Conservation (phyloP, 2,113 vertebrate genomes). For the Rhabdornis inornatus region DNA sequence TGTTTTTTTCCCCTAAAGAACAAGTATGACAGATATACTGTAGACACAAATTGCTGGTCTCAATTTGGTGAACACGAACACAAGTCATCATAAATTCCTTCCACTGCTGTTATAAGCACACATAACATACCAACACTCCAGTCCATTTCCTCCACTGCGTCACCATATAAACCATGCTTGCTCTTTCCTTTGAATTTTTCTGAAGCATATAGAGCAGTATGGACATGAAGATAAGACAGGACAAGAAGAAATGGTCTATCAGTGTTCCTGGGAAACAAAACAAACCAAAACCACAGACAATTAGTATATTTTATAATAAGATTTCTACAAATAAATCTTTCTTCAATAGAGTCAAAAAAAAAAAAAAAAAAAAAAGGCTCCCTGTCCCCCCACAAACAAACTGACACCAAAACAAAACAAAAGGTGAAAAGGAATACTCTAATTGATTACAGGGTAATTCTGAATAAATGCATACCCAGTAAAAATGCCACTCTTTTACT, state of each 20-base stretch:
- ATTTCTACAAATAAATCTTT: background rate
- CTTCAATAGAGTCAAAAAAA: background rate
- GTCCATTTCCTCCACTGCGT: slow-evolving; percentile 87
- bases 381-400: background rate
- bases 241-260: slow-evolving; percentile 81
- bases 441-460: background rate
- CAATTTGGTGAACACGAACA: background rate
- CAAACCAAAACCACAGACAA: background rate
- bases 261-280: slow-evolving; percentile 65
- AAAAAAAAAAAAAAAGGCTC: background rate
- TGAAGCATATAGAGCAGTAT: slow-evolving; percentile 84
- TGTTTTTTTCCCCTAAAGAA: background rate
- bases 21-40: background rate
- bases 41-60: background rate
- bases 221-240: slow-evolving; percentile 84
- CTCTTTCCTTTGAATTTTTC: slow-evolving; percentile 78
- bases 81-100: background rate
- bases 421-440: background rate
- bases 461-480: background rate
- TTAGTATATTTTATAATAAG: background rate
- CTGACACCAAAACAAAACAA: background rate
- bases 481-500: background rate
- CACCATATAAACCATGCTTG: slow-evolving; percentile 83
- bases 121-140: slow-evolving; percentile 84
- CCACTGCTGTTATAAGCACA: background rate